Percentiles rank a stretch among this genome's conserved stretches.
These are phyloP conservation scores for Subacronicta megacephala DNA, from an alignment of 2,888 invertebrate species.

Conservation along the genomic window DNA sequence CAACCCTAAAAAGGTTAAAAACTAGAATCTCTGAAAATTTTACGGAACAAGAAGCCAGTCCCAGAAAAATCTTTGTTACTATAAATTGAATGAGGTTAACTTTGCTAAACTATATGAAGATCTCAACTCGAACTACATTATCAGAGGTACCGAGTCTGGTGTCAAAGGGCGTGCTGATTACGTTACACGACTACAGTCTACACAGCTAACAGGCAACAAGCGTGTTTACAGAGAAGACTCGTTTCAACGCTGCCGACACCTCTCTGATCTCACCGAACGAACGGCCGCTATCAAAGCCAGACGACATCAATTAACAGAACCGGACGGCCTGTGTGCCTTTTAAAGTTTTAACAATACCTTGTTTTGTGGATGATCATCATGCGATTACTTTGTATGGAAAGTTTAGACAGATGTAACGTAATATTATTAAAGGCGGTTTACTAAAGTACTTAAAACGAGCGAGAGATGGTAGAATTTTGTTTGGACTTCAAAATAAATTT, in stretches of 20 bases:
- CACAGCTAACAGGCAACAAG: slow-evolving; percentile 61
- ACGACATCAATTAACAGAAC: slow-evolving; percentile 68
- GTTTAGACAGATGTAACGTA: slow-evolving; percentile 20
- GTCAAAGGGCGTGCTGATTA: slow-evolving; percentile 84
- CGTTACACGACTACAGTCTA: slow-evolving; percentile 66
- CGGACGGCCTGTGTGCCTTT: slow-evolving; percentile 57
- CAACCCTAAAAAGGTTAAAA: too few relatives aligned
- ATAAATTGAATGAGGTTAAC: slow-evolving; percentile 44
- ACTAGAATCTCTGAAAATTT: too few relatives aligned
- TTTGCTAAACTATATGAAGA: slow-evolving; percentile 54
- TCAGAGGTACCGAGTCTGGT: slow-evolving; percentile 67
- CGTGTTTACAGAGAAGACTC: slow-evolving; percentile 73
- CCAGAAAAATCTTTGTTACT: not conserved
- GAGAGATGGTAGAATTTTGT: slow-evolving; percentile 40
- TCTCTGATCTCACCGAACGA: slow-evolving; percentile 82
- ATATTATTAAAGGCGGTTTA: slow-evolving; percentile 4
- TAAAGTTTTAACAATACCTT: slow-evolving; percentile 54
- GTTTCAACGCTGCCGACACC: slow-evolving; percentile 75
- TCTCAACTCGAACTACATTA: slow-evolving; percentile 53
- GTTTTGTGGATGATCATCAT: slow-evolving; percentile 50
- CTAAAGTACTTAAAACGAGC: too few relatives aligned
- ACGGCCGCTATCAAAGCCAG: slow-evolving; percentile 57
- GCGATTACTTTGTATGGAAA: slow-evolving; percentile 39
- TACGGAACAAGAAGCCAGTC: too few relatives aligned
- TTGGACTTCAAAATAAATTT: slow-evolving; percentile 46